Evolutionary conservation across 2,113 vertebrate genomes (phyloP).

Genomic region (Climacteris rufus): DNA sequence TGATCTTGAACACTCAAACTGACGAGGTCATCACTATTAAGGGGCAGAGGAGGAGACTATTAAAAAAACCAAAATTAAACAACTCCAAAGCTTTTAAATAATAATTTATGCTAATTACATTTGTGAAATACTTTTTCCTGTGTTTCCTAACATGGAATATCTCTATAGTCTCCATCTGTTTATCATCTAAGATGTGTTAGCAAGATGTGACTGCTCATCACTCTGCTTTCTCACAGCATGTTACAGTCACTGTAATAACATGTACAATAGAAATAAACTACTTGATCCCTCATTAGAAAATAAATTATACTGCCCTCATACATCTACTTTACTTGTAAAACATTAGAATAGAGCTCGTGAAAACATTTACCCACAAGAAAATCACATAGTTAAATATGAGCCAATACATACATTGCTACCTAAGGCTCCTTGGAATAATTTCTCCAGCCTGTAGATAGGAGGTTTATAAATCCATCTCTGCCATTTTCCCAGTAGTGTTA

Average conservation of each 20-base stretch:
- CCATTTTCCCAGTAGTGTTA: constrained; percentile 36
- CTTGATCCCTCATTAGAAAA: constrained; percentile 61
- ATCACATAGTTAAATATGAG: constrained; percentile 48
- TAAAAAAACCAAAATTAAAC: neutral
- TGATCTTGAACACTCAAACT: neutral
- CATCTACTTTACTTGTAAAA: constrained; percentile 54
- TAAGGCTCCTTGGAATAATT: constrained; percentile 34
- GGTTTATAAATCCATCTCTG: constrained; percentile 45
- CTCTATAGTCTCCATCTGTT: constrained; percentile 41
- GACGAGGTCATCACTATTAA: neutral
- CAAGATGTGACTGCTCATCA: constrained; percentile 56
- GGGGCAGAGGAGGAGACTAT: neutral
- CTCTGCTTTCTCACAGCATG: constrained; percentile 47
- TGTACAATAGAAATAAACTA: constrained; percentile 59
- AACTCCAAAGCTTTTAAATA: neutral
- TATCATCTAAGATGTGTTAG: constrained; percentile 56
- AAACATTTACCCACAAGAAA: constrained; percentile 62
- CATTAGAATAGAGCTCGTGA: constrained; percentile 46
- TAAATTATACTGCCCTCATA: constrained; percentile 46
- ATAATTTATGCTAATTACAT: constrained; percentile 34
- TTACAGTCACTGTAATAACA: constrained; percentile 43
- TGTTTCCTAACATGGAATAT: constrained; percentile 1
- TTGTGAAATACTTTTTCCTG: constrained; percentile 17
- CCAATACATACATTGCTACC: constrained; percentile 53
- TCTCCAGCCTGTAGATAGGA: neutral